Evolutionary conservation across 2,888 invertebrate species (phyloP), one percentile per base, ranked within the genome.

Genomic region (Neoitamus cyanurus): DNA sequence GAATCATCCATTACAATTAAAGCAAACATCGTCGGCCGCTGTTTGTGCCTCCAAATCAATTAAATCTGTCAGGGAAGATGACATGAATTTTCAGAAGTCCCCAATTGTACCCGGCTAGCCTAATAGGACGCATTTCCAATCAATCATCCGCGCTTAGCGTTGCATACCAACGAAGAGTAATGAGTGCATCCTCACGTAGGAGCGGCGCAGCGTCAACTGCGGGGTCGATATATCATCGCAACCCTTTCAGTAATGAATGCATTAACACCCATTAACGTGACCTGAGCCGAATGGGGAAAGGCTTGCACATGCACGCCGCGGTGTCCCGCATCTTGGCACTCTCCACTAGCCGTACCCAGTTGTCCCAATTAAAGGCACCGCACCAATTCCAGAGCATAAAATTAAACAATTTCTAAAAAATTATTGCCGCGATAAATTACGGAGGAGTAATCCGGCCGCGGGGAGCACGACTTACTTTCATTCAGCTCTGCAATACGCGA

Each of bases 11-110:
- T 75, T 48, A 78, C 58, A 82, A 68, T 82, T 82, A 82, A 37
- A 34, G 69, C 82, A 69, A 58, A 69, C 36, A 25, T 15, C 48
- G 36, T 20, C 69, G 3, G 68, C 69, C 34, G 20, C 36, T 82
- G 69, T 82, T 80, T 82, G 34, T 69, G 82, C 36, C 25, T 83
- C 70, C 48, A 72, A 83, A 83, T 83, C 83, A 83, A 83, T 83
- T 83, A 83, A 83, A 83, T 83, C 72, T 83, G 83, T 83, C 83
- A 73, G 13, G 46, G 25, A n/a, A 15, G 48, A 83, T 83, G 83
- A 83, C 72, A 72, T 20, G 48, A 72, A 73, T 34, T 25, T 83
- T 80, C 46, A 58, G 11, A 20, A 58, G 25, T 20, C 58, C 36
- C 37, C 69, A 36, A 69, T 82, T 82, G 82, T 31, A 46, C 28